A percentile compares a stretch with the other conserved stretches of the same genome.
Conservation (phyloP, 2,797 vertebrate genomes). For the Tympanoctomys barrerae region DNA sequence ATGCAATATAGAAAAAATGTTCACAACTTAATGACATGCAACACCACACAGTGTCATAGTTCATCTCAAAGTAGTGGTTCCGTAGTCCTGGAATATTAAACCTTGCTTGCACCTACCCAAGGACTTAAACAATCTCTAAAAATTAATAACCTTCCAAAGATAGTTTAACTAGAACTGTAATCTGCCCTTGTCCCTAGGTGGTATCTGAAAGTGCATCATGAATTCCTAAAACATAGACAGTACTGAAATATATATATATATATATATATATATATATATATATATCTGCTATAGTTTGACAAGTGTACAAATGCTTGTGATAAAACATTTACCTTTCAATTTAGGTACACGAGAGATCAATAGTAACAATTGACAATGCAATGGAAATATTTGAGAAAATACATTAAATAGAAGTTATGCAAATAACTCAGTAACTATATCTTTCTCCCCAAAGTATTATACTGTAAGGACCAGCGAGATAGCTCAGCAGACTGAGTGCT, state of each 20-base stretch:
- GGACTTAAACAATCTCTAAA: not conserved
- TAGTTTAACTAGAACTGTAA: not conserved
- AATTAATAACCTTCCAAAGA: conserved; percentile 16
- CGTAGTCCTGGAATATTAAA: not conserved
- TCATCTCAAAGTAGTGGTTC: not conserved
- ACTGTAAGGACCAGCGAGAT: too few relatives aligned
- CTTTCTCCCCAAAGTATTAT: not conserved
- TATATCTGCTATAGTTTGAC: not conserved
- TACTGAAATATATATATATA: not conserved
- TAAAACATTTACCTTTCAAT: not conserved
- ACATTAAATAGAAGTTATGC: not conserved
- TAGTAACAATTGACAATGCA: not conserved
- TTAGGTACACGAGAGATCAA: not conserved
- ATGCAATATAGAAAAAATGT: not conserved
- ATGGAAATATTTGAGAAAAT: not conserved
- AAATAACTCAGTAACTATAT: not conserved
- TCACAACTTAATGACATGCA: not conserved
- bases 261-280: too few relatives aligned
- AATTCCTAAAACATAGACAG: not conserved
- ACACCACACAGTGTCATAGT: not conserved
- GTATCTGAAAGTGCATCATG: not conserved
- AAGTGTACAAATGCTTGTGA: not conserved
- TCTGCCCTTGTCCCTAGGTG: not conserved
- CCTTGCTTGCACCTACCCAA: not conserved
- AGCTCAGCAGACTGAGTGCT: too few relatives aligned